Conservation (phyloP, 2,113 vertebrate species). For the Lepisosteus oculatus region DNA sequence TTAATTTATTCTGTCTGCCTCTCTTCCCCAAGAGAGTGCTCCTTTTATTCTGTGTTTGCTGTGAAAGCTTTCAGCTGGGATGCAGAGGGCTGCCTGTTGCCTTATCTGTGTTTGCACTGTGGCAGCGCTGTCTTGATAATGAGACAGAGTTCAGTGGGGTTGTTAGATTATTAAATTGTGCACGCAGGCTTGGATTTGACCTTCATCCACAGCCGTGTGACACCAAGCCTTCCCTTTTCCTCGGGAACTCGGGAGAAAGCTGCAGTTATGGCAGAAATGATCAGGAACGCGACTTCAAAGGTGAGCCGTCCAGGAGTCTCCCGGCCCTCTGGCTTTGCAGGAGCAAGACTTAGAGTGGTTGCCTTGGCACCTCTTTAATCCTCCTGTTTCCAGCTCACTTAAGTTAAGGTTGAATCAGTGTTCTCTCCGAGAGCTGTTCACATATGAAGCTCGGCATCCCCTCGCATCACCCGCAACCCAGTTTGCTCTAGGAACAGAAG, state of each 20-base stretch:
- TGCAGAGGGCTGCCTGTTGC: background rate
- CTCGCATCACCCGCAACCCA: too few species aligned
- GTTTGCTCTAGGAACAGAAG: too few species aligned
- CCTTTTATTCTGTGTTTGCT: background rate
- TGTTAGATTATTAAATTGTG: background rate
- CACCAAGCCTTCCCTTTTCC: background rate
- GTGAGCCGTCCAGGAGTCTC: too few species aligned
- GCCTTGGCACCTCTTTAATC: too few species aligned
- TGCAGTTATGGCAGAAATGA: too few species aligned
- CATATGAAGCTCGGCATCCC: too few species aligned
- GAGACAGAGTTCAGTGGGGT: background rate
- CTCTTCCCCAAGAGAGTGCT: background rate
- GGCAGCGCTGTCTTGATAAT: constrained; percentile 5
- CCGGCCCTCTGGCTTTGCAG: too few species aligned
- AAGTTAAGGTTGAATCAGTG: too few species aligned
- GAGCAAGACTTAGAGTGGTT: too few species aligned
- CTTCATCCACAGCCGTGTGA: background rate
- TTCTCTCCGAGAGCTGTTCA: too few species aligned
- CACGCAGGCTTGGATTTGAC: background rate
- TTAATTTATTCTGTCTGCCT: background rate
- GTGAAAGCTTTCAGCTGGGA: background rate
- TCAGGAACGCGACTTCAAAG: too few species aligned
- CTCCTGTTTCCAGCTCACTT: too few species aligned
- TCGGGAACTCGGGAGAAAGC: background rate
- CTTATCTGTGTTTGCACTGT: constrained; percentile 9